Base-by-base conservation (phyloP, 2,113 vertebrate genomes). In the Notothenia rossii region DNA sequence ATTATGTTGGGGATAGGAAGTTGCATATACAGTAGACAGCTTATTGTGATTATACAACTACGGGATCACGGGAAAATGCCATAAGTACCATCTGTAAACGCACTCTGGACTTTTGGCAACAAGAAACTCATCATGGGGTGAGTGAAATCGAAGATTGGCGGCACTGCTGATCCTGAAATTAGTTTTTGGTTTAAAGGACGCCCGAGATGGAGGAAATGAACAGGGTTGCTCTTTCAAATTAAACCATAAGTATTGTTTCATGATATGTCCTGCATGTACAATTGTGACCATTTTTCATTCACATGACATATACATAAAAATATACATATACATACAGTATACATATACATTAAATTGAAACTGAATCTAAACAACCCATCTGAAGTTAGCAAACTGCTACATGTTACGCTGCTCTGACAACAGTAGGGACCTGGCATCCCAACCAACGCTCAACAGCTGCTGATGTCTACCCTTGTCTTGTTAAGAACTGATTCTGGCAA, bases 61-160 rank as follows among this genome's bases (percentile, higher is more conserved):
- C 22, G 9, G 80, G 80, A 83, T 76, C 58, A 59, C 17, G 55
- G 46, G 64, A 10, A n/a, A 49, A 64, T 43, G 69, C 62, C 65
- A 75, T 81, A 51, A 83, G 79, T 72, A 83, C 62, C 7, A 60
- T 76, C 74, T 84, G 83, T 75, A 81, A 86, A 84, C 84, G 83
- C 84, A 63, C 75, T 63, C 51, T 64, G 76, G 83, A 79, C 67
- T 75, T 73, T 33, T 90, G 89, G 82, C 82, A 79, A 45, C 56
- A 10, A 45, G 70, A 72, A 55, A 50, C 74, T 65, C 78, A 72
- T 75, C 61, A 54, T 36, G 66, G 55, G 58, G 49, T 8, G 67
- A 80, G 72, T 18, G 36, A 77, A 77, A 83, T 87, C 74, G 82
- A 75, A 86, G 84, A 29, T 85, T 72, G 56, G 66, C 69, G 68